Evolutionary conservation across 2,113 vertebrate species (phyloP).

Genomic region (Tringa solitaria): DNA sequence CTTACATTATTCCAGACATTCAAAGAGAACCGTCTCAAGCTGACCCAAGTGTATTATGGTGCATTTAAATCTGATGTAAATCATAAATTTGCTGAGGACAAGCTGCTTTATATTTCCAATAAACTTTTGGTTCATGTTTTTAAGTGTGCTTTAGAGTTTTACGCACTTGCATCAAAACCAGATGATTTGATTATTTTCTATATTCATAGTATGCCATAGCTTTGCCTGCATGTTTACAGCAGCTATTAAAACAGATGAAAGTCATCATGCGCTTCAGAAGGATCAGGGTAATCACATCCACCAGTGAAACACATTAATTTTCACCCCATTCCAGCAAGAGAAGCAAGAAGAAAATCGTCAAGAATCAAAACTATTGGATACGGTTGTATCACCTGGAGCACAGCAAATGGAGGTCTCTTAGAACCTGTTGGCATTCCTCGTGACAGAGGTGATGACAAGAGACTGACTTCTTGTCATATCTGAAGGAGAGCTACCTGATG

Average conservation of each 20-base stretch:
- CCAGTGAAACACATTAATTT: conserved; percentile 26
- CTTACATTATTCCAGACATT: not conserved
- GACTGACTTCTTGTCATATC: not conserved
- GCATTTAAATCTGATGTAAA: conserved; percentile 30
- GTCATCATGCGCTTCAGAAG: not conserved
- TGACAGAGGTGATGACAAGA: not conserved
- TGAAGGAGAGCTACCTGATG: not conserved
- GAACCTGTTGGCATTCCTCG: not conserved
- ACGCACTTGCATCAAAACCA: conserved; percentile 46
- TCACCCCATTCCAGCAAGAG: not conserved
- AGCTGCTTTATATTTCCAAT: conserved; percentile 50
- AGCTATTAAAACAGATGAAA: conserved; percentile 54
- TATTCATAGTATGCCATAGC: not conserved
- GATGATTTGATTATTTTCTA: conserved; percentile 42
- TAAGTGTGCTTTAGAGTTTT: conserved; percentile 24
- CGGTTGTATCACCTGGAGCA: not conserved
- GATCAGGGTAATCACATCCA: not conserved
- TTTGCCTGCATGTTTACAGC: conserved; percentile 33
- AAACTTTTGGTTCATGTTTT: conserved; percentile 30
- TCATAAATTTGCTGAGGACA: conserved; percentile 32
- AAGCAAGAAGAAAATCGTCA: not conserved
- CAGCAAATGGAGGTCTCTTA: not conserved
- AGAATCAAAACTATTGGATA: not conserved
- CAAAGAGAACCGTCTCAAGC: conserved; percentile 10
- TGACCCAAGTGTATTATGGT: conserved; percentile 4